Evolutionary conservation across 2,113 vertebrate genomes (phyloP), one percentile per base, ranked within the genome.

Genomic region (Tragelaphus imberbis): DNA sequence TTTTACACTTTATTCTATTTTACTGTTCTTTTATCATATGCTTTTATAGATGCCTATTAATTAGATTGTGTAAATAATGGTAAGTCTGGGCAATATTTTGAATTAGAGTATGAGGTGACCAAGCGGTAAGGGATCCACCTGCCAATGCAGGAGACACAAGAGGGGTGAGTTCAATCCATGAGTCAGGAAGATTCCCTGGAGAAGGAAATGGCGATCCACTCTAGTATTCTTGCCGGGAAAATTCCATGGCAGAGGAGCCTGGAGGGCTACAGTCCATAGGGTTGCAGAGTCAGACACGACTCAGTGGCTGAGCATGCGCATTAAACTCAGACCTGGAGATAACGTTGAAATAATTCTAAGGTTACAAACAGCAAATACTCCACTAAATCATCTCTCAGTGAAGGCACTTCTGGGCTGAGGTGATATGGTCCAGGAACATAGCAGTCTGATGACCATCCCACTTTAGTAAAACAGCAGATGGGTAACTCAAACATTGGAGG

Each of bases 31-130:
- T 80, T 94, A 96, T 90, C 80, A 81, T 15, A 61, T 40, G 33
- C 21, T 65, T 59, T 95, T 95, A 92, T 36, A 95, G 90, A 98
- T 97, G 30, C 4, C 75, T 95, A 81, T 97, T 95, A 94, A 92
- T 95, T 75, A 40, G 68, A 71, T 59, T 19, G 16, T 82, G 10
- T n/a, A 36, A 71, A 94, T 44, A 81, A 96, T 33, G 55, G 40
- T 15, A 49, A 51, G 6, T 63, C 15, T 68, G 23, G 51, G 7
- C 44, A 94, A 19, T 75, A 61, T 63, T 89, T 89, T 92, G 47
- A 92, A 71, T 47, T 59, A 6, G 0, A n/a, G 27, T 53, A 88
- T 44, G 71, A 27, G 40, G 11, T 77, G 23, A 27, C 23, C 23
- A 40, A 44, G 23, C 3, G 0, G 71, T 44, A 77, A 15, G 12